These are phyloP conservation scores for Drosophila arawakana DNA, from an alignment of 1,140 invertebrate genomes.

Conservation along the genomic window DNA sequence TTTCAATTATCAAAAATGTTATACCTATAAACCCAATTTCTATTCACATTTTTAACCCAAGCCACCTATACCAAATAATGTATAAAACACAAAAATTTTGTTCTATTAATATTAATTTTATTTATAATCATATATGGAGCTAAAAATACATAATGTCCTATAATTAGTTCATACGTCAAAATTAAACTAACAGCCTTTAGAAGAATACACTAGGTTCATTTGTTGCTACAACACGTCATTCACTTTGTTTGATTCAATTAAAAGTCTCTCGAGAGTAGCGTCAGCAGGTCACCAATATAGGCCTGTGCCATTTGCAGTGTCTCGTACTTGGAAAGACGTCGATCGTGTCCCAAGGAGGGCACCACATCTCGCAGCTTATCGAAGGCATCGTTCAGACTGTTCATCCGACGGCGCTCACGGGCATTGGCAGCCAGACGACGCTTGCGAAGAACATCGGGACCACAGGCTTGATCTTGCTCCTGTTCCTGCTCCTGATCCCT, in stretches of 20 bases:
- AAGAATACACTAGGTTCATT: conserved; percentile 68
- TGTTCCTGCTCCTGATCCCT: neutral
- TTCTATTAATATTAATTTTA: conserved; percentile 25
- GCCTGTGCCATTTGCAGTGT: conserved; percentile 95
- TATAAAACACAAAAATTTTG: neutral
- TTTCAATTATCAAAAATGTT: neutral
- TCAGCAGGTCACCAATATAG: conserved; percentile 91
- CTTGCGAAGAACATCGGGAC: conserved; percentile 86
- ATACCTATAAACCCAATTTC: too few relatives aligned
- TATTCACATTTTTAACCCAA: neutral
- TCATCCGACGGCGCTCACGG: conserved; percentile 91
- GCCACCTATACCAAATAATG: neutral
- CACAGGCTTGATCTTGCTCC: conserved; percentile 11
- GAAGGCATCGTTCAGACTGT: conserved; percentile 93
- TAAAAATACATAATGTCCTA: conserved; percentile 11
- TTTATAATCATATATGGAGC: conserved; percentile 7
- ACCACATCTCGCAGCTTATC: conserved; percentile 92
- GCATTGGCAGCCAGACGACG: conserved; percentile 91
- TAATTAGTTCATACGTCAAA: neutral
- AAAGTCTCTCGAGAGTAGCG: conserved; percentile 85
- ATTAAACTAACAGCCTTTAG: conserved; percentile 71
- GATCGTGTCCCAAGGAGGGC: conserved; percentile 89
- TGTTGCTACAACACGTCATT: conserved; percentile 57
- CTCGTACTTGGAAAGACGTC: conserved; percentile 94
- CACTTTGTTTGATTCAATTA: neutral